Evolutionary conservation across 2,113 vertebrate genomes (phyloP).

Genomic region (Archocentrus centrarchus): DNA sequence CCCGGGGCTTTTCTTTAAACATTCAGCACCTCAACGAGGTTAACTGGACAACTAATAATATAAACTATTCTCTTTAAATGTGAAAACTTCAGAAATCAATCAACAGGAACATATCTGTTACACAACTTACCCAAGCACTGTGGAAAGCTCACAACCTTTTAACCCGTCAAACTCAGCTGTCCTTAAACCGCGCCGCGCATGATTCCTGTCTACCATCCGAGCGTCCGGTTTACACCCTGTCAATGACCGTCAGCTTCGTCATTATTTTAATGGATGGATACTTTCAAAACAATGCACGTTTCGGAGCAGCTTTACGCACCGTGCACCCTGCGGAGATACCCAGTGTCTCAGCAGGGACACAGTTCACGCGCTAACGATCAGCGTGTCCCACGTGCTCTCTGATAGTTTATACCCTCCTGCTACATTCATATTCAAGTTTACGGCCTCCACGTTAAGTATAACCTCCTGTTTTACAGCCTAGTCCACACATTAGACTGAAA

Average conservation of each 20-base stretch:
- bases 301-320: background rate
- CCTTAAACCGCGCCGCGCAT: background rate
- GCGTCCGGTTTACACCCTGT: background rate
- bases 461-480: background rate
- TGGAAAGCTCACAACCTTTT: background rate
- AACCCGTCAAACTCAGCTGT: background rate
- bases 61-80: rapidly evolving
- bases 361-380: background rate
- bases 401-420: background rate
- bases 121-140: slow-evolving; percentile 29
- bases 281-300: background rate
- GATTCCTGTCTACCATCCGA: background rate
- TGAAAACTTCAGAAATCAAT: background rate
- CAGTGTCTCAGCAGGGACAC: background rate
- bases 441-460: background rate
- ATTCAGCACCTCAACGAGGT: background rate
- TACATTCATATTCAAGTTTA: background rate
- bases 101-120: background rate
- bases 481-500: background rate
- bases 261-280: background rate
- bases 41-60: background rate
- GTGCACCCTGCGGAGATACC: background rate
- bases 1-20: background rate
- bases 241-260: background rate
- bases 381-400: background rate